Evolutionary conservation across 1,140 invertebrate species (phyloP), one percentile per base, ranked within the genome.

Genomic region (Drusus annulatus): DNA sequence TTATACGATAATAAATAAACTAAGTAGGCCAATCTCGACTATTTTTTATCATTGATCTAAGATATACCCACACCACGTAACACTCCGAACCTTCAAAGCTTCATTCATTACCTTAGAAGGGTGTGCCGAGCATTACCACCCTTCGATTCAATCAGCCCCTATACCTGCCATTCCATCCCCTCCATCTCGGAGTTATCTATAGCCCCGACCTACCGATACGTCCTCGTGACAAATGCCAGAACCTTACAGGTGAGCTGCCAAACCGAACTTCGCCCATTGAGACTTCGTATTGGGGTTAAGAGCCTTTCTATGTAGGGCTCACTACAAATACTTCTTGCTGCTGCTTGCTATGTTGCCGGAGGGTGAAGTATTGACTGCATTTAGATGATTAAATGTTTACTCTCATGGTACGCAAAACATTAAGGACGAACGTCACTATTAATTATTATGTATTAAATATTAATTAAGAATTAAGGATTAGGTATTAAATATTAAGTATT

Each of bases 91-190:
- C 52, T 36, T 75, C 73, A 75, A 58, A 71, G 68, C 45, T 16
- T 71, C 68, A 65, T 68, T 78, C 76, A 78, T 78, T 78, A 78
- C 62, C 62, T 65, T 23, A 51, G 62, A 54, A 62, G 62, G 76
- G 76, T n/a, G 60, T 23, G 45, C 50, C 62, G 52, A 51, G 19
- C 23, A 75, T 56, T 58, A 23, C 76, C 62, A 78, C 76, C 62
- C 76, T 63, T 28, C 76, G 76, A 78, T 78, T 78, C 76, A 78
- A 78, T 78, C 76, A 68, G 68, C 62, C 76, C 63, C 50, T 31
- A 50, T 63, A 28, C 16, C 54, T 19, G 16, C 74, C 74, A 17
- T 17, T 36, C 74, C 23, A 17, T 19, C 31, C 52, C 31, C 36
- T 28, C 54, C 51, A 45, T 51, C 21, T 23, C 7, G 3, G n/a